phyloP scores from a whole-genome alignment of 2,797 vertebrate species.

The Falco concolor region DNA sequence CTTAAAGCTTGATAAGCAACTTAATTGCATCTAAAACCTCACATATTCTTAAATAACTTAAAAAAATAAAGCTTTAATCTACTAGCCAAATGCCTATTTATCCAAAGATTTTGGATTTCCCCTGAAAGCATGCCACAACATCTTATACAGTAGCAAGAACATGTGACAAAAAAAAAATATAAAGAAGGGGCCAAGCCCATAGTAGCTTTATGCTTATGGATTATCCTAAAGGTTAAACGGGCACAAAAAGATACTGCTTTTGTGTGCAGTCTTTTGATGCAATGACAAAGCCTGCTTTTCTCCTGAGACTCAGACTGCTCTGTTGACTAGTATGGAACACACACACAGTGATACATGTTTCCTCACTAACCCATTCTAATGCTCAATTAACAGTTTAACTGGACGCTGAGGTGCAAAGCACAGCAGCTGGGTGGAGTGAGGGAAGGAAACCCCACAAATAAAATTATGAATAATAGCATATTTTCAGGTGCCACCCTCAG shows the following conservation, averaged over 20 bases:
- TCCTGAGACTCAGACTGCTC: background rate
- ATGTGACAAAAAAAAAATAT: background rate
- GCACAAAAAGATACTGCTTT: background rate
- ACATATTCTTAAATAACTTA: background rate
- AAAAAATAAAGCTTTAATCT: background rate
- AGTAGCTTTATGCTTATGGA: background rate
- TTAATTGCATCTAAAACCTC: constrained; percentile 1
- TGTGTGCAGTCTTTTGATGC: background rate
- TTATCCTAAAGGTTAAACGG: background rate
- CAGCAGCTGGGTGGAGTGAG: background rate
- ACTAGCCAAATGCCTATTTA: constrained; percentile 22
- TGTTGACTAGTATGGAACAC: background rate
- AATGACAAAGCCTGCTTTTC: background rate
- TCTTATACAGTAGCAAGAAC: background rate
- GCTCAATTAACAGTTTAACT: background rate
- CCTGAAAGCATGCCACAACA: background rate
- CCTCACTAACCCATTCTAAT: background rate
- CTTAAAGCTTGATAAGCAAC: constrained; percentile 15
- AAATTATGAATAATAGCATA: background rate
- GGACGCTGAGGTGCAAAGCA: background rate
- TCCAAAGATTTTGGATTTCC: background rate
- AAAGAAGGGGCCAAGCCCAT: background rate
- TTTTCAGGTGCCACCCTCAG: background rate
- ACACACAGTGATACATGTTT: background rate
- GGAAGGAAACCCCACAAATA: background rate